A percentile compares a stretch with the other conserved stretches of the same genome.
Conservation (phyloP, 2,888 invertebrate species). For the Acronicta aceris region DNA sequence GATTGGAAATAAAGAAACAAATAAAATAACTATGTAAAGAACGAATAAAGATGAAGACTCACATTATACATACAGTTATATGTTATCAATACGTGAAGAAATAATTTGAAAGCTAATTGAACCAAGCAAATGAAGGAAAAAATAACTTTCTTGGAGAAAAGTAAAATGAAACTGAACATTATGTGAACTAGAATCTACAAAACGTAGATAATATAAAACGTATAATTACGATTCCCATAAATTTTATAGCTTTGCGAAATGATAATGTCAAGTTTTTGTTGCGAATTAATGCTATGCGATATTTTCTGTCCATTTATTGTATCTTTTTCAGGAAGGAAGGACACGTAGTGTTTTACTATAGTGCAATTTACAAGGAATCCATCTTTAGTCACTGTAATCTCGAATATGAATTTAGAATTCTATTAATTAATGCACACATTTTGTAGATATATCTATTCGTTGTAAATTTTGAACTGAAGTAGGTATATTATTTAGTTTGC, state of each 20-base stretch:
- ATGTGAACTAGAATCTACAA: neutral
- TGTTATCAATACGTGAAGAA: no score
- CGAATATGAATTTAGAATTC: no score
- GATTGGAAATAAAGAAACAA: no score
- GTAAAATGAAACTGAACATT: neutral
- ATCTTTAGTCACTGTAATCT: neutral
- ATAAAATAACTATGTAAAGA: no score
- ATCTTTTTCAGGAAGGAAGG: constrained; percentile 38
- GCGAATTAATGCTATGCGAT: constrained; percentile 71
- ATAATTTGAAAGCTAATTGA: no score
- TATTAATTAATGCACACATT: no score
- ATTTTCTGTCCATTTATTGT: constrained; percentile 17
- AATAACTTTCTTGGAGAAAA: neutral
- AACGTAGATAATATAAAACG: neutral
- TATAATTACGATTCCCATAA: neutral
- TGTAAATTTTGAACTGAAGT: no score
- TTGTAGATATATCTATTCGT: no score
- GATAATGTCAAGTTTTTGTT: constrained; percentile 36
- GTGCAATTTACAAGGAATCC: neutral
- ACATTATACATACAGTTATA: neutral
- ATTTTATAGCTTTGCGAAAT: constrained; percentile 58
- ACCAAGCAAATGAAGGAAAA: neutral
- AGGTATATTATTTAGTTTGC: no score
- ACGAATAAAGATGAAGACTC: no score
- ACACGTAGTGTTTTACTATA: constrained; percentile 4